phyloP scores from a whole-genome alignment of 2,888 invertebrate genomes.

The Stenoptilia bipunctidactyla region DNA sequence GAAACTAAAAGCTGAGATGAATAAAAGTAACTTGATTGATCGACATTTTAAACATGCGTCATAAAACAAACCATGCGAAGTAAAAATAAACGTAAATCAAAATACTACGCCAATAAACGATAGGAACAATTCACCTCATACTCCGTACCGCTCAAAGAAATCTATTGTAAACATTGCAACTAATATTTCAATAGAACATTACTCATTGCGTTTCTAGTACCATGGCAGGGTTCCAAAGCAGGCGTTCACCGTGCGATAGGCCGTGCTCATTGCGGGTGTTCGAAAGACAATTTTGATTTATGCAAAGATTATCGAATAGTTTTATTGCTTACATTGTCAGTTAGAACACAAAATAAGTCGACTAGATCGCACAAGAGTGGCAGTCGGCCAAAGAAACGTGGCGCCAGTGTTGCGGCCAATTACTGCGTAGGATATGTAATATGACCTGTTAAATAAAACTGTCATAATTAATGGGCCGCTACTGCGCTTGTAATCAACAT shows the following conservation, averaged over 20 bases:
- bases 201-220: slow-evolving; percentile 18
- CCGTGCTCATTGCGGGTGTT: not conserved
- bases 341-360: slow-evolving; percentile 43
- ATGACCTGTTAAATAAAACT: slow-evolving; percentile 47
- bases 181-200: slow-evolving; percentile 24
- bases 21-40: too few species aligned
- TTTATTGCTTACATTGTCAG: slow-evolving; percentile 32
- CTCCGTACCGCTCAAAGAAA: slow-evolving; percentile 17
- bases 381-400: slow-evolving; percentile 51
- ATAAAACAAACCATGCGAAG: too few species aligned
- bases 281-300: slow-evolving; percentile 23
- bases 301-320: slow-evolving; percentile 22
- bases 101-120: too few species aligned
- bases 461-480: slow-evolving; percentile 42
- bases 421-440: slow-evolving; percentile 47
- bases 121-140: too few species aligned
- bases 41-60: too few species aligned
- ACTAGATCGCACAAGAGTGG: slow-evolving; percentile 38
- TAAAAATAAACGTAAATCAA: too few species aligned
- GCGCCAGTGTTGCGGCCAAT: slow-evolving; percentile 51
- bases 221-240: slow-evolving; percentile 29
- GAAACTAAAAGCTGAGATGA: too few species aligned
- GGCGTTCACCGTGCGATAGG: not conserved
- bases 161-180: slow-evolving; percentile 27
- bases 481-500: slow-evolving; percentile 15